A percentile compares a stretch with the other conserved stretches of the same genome.
Evolutionary conservation across 2,888 invertebrate species (phyloP).

Genomic region (Pyrrhia umbra): DNA sequence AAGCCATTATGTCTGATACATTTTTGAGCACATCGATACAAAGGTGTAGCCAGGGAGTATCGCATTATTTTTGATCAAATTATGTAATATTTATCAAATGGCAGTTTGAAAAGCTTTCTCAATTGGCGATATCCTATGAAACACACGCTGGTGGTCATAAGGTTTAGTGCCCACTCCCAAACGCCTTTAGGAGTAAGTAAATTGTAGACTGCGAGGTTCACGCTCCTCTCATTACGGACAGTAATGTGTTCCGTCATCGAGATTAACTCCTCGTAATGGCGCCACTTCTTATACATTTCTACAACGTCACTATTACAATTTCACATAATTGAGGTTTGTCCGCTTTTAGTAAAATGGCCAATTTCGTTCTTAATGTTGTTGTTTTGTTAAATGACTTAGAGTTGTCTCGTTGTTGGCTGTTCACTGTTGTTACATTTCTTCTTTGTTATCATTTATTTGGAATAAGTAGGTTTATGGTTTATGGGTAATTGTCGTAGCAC

Average conservation of each 20-base stretch:
- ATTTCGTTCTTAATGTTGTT: constrained; percentile 81
- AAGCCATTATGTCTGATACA: too few species aligned
- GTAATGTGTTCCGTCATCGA: constrained; percentile 90
- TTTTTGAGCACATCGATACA: too few species aligned
- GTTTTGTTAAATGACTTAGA: constrained; percentile 71
- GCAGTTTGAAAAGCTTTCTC: background rate
- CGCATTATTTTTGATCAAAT: background rate
- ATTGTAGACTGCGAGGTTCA: constrained; percentile 83
- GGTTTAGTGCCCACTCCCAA: constrained; percentile 65
- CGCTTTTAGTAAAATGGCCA: constrained; percentile 89
- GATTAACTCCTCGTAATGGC: constrained; percentile 88
- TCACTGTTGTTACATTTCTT: constrained; percentile 54
- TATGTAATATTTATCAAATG: too few species aligned
- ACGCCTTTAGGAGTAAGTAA: constrained; percentile 86
- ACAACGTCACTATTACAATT: constrained; percentile 87
- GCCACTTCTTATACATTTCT: constrained; percentile 81
- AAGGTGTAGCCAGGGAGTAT: too few species aligned
- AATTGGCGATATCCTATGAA: constrained; percentile 6
- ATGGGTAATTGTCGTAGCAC: constrained; percentile 15
- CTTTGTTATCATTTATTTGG: constrained; percentile 36
- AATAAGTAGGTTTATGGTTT: constrained; percentile 40
- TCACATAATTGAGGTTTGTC: constrained; percentile 87
- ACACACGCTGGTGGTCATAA: constrained; percentile 29
- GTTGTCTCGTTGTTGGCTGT: constrained; percentile 71
- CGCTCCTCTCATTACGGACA: constrained; percentile 85